Conservation (phyloP, 2,888 invertebrate species). For the Alsophila aescularia region DNA sequence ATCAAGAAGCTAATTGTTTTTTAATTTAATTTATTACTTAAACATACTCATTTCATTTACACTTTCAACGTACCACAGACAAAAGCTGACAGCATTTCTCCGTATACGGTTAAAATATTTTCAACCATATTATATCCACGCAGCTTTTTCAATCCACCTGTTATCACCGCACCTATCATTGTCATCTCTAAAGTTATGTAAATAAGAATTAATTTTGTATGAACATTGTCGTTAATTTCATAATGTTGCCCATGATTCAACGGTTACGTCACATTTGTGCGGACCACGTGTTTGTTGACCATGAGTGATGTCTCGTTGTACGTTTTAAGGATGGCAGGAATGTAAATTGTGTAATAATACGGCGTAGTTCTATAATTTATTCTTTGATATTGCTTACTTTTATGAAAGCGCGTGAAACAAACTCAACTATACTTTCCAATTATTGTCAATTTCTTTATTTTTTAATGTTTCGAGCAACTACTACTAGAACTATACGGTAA, state of each 20-base stretch:
- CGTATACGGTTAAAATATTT: conserved; percentile 33
- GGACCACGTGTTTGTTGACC: conserved; percentile 54
- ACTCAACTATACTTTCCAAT: too few relatives aligned
- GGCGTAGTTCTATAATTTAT: too few relatives aligned
- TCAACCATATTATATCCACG: conserved; percentile 26
- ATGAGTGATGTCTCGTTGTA: conserved; percentile 36
- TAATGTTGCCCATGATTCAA: conserved; percentile 34
- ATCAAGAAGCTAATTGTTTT: not conserved
- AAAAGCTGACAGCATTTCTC: conserved; percentile 33
- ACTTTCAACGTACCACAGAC: conserved; percentile 29
- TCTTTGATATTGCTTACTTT: not conserved
- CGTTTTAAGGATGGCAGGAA: not conserved
- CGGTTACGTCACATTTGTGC: conserved; percentile 43
- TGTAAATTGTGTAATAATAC: not conserved
- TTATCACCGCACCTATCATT: conserved; percentile 17
- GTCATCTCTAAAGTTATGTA: conserved; percentile 14
- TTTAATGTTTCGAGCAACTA: too few relatives aligned
- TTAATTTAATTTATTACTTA: conserved; percentile 14
- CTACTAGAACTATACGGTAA: too few relatives aligned
- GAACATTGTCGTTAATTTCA: conserved; percentile 30
- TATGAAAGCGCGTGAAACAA: not conserved
- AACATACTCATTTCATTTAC: conserved; percentile 23
- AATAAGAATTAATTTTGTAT: conserved; percentile 22
- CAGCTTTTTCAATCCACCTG: conserved; percentile 37
- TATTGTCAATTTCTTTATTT: too few relatives aligned